Conservation (phyloP, 1,140 invertebrate genomes). For the Brachionus paranguensis region DNA sequence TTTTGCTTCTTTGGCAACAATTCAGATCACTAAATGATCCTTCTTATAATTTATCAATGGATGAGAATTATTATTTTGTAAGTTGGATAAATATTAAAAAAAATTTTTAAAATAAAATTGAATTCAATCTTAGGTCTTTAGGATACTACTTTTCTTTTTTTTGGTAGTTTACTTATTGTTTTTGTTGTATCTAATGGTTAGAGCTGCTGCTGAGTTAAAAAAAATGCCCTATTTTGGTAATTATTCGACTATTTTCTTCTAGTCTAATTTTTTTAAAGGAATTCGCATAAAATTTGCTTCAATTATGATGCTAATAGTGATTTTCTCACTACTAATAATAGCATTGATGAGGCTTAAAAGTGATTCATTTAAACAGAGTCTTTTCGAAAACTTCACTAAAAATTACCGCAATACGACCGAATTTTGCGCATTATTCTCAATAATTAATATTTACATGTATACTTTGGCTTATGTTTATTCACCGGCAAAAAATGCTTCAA, state of each 20-base stretch:
- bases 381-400: conserved; percentile 75
- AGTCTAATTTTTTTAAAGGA: conserved; percentile 62
- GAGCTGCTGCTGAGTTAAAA: conserved; percentile 83
- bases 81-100: neutral
- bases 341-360: conserved; percentile 76
- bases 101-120: neutral
- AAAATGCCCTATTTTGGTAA: conserved; percentile 95
- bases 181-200: conserved; percentile 72
- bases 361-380: conserved; percentile 82
- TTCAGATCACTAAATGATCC: conserved; percentile 67
- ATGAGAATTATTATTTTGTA: conserved; percentile 49
- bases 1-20: conserved; percentile 82
- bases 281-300: conserved; percentile 83
- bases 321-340: conserved; percentile 70
- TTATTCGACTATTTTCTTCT: conserved; percentile 40
- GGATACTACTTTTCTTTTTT: conserved; percentile 58
- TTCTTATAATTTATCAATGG: conserved; percentile 81
- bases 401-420: conserved; percentile 82
- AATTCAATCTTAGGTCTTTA: conserved; percentile 40
- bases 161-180: conserved; percentile 78
- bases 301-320: conserved; percentile 72
- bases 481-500: conserved; percentile 69
- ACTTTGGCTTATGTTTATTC: conserved; percentile 91
- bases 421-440: conserved; percentile 89
- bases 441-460: conserved; percentile 87